phyloP scores from a whole-genome alignment of 2,888 invertebrate genomes.

The Orthosia gracilis region DNA sequence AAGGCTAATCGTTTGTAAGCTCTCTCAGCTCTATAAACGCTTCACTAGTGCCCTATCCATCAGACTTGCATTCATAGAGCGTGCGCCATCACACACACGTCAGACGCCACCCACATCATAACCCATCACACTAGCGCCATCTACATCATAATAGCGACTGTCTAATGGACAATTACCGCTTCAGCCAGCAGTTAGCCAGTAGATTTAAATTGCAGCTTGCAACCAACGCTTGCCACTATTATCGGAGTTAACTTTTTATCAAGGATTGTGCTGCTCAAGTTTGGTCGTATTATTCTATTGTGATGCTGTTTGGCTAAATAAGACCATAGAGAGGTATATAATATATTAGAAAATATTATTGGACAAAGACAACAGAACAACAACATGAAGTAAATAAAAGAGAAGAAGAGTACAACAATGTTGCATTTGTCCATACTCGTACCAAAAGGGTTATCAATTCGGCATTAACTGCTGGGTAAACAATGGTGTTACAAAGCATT shows the following conservation, averaged over 20 bases:
- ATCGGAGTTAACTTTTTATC: conserved; percentile 29
- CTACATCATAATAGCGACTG: conserved; percentile 41
- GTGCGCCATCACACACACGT: not conserved
- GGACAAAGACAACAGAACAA: too few species aligned
- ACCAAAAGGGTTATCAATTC: too few species aligned
- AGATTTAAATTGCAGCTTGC: conserved; percentile 23
- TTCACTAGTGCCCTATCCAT: not conserved
- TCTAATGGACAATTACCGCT: conserved; percentile 39
- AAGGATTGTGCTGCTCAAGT: not conserved
- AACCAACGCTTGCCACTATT: conserved; percentile 16
- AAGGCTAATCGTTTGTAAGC: too few species aligned
- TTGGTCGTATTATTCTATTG: not conserved
- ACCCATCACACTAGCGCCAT: too few species aligned
- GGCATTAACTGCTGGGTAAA: too few species aligned
- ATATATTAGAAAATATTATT: too few species aligned
- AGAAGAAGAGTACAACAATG: too few species aligned
- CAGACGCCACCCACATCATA: conserved; percentile 16
- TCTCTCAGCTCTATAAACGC: not conserved
- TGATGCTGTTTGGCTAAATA: not conserved
- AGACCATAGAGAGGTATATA: not conserved
- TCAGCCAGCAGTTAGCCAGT: conserved; percentile 8
- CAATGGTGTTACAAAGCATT: too few species aligned
- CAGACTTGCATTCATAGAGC: not conserved
- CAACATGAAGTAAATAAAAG: too few species aligned
- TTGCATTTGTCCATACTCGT: too few species aligned